phyloP scores from a whole-genome alignment of 2,888 invertebrate genomes.

The Lasiommata megera region DNA sequence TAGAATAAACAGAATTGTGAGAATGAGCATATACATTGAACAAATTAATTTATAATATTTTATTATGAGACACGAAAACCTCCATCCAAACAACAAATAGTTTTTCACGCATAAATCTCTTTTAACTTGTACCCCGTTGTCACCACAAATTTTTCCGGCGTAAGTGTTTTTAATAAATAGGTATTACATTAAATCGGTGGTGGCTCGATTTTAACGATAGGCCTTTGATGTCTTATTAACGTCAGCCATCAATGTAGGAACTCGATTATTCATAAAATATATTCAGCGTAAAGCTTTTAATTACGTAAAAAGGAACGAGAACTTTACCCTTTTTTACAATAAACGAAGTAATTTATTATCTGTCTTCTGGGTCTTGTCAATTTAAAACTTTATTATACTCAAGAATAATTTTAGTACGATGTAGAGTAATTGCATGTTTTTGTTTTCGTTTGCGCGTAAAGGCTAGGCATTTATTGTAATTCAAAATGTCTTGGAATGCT shows the following conservation, averaged over 20 bases:
- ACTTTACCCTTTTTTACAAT: conserved; percentile 28
- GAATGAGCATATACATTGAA: too few species aligned
- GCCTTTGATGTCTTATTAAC: conserved; percentile 75
- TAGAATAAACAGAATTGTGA: too few species aligned
- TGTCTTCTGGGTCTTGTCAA: conserved; percentile 15
- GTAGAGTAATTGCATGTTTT: conserved; percentile 5
- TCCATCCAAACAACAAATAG: not conserved
- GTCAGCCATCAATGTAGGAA: conserved; percentile 48
- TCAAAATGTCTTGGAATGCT: not conserved
- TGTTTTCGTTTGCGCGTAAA: not conserved
- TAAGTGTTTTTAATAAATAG: conserved; percentile 77
- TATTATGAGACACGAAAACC: too few species aligned
- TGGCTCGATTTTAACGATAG: conserved; percentile 61
- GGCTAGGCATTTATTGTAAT: not conserved
- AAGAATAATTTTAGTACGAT: conserved; percentile 1
- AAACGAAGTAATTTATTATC: conserved; percentile 25
- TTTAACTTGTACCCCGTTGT: conserved; percentile 39
- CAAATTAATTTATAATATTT: too few species aligned
- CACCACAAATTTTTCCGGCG: conserved; percentile 55
- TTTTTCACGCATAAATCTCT: conserved; percentile 12
- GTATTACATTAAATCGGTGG: conserved; percentile 65
- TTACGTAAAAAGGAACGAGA: conserved; percentile 38
- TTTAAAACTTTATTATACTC: conserved; percentile 11
- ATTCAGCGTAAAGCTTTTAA: conserved; percentile 70
- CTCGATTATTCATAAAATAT: conserved; percentile 61